Conservation (phyloP, 2,888 invertebrate genomes). For the Abrostola triplasia region DNA sequence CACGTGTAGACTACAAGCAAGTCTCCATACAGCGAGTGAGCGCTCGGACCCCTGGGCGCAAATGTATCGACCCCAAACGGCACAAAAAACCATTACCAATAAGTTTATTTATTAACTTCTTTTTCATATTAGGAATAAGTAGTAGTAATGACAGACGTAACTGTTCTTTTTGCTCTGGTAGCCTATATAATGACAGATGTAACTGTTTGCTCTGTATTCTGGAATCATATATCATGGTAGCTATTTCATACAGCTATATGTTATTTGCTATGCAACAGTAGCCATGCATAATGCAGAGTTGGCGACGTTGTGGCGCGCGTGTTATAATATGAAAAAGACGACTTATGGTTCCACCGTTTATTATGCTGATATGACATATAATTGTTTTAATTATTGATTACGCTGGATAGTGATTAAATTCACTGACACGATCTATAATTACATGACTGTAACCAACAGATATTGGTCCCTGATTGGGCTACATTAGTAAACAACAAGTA, state of each 20-base stretch:
- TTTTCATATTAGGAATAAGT: too few species aligned
- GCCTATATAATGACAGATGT: not conserved
- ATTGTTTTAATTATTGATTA: not conserved
- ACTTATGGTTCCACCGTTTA: not conserved
- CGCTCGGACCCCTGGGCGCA: too few species aligned
- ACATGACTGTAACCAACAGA: too few species aligned
- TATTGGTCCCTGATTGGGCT: too few species aligned
- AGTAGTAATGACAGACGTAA: too few species aligned
- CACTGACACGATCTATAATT: not conserved
- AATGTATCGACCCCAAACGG: too few species aligned
- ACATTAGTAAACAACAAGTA: too few species aligned
- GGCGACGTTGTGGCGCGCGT: not conserved
- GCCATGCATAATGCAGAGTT: conserved; percentile 1
- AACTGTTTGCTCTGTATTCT: not conserved
- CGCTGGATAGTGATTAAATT: not conserved
- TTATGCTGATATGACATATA: not conserved
- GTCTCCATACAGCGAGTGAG: too few species aligned
- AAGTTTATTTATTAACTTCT: too few species aligned
- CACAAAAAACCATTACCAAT: too few species aligned
- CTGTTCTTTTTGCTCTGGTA: too few species aligned
- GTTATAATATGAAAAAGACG: not conserved
- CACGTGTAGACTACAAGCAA: too few species aligned
- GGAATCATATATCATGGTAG: not conserved
- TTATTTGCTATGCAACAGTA: not conserved
- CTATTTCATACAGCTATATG: not conserved